phyloP scores from a whole-genome alignment of 1,140 invertebrate species.

The Pinna nobilis region DNA sequence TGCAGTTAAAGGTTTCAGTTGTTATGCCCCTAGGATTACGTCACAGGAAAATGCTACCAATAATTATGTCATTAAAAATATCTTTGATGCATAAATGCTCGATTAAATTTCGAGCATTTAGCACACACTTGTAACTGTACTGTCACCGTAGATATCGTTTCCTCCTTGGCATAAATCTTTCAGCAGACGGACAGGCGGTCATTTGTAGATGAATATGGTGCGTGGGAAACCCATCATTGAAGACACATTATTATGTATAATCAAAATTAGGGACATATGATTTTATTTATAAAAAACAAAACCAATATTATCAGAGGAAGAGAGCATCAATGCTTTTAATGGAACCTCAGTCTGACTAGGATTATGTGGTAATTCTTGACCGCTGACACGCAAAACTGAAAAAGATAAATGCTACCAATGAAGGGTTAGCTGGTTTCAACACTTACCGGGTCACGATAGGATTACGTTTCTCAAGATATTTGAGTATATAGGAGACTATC shows the following conservation, averaged over 20 bases:
- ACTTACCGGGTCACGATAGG: not conserved
- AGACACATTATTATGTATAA: no score
- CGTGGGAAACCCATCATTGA: no score
- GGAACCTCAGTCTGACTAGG: no score
- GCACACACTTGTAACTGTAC: not conserved
- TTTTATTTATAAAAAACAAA: no score
- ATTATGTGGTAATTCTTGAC: no score
- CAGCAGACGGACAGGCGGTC: not conserved
- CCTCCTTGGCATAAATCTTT: not conserved
- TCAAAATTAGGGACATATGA: no score
- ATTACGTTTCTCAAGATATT: not conserved
- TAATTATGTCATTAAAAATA: not conserved
- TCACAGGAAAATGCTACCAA: not conserved
- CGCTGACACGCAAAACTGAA: no score
- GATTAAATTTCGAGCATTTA: not conserved
- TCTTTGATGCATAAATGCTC: not conserved
- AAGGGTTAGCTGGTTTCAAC: no score
- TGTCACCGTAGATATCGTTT: not conserved
- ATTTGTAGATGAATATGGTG: slow-evolving; percentile 13
- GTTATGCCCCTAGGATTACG: not conserved
- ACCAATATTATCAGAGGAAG: no score
- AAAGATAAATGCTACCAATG: slow-evolving; percentile 15
- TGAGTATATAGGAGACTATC: slow-evolving; percentile 25
- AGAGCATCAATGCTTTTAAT: no score
- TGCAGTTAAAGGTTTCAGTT: not conserved